Percentiles rank a stretch among this genome's conserved stretches.
Evolutionary conservation across 2,888 invertebrate species (phyloP).

Genomic region (Morpho deidamia): DNA sequence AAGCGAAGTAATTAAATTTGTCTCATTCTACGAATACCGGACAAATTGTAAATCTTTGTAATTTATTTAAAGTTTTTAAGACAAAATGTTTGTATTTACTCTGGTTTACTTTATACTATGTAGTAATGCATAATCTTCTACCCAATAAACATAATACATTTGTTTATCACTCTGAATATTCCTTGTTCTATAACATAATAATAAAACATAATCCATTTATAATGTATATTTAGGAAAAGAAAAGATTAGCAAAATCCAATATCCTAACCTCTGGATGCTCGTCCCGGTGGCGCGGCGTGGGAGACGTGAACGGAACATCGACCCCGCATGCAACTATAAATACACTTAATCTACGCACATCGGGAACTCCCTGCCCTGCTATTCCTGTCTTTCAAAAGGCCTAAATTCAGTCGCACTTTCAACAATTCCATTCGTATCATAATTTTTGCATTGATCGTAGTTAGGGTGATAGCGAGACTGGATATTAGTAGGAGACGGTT

Average conservation of each 20-base stretch:
- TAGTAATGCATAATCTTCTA: too few relatives aligned
- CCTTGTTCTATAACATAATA: too few relatives aligned
- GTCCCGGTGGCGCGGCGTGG: constrained; percentile 53
- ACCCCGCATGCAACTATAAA: constrained; percentile 72
- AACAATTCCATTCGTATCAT: constrained; percentile 13
- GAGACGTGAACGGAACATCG: constrained; percentile 64
- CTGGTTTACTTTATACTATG: too few relatives aligned
- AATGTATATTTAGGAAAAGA: background rate
- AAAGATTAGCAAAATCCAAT: constrained; percentile 20
- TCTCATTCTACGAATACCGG: too few relatives aligned
- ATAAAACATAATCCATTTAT: too few relatives aligned
- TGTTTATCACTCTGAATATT: too few relatives aligned
- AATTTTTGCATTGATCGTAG: constrained; percentile 2
- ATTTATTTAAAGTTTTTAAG: too few relatives aligned
- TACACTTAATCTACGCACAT: constrained; percentile 60
- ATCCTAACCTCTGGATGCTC: constrained; percentile 41
- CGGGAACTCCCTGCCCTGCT: constrained; percentile 35
- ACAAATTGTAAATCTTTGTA: too few relatives aligned
- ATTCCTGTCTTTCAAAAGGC: constrained; percentile 27
- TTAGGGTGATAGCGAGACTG: background rate
- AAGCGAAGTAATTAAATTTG: too few relatives aligned
- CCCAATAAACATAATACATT: too few relatives aligned
- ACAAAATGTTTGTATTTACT: too few relatives aligned
- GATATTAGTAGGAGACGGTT: too few relatives aligned
- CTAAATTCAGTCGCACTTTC: constrained; percentile 18